Conservation (phyloP, 37 sponge, comb jelly and placozoan genomes). For the Tethya wilhelma region DNA sequence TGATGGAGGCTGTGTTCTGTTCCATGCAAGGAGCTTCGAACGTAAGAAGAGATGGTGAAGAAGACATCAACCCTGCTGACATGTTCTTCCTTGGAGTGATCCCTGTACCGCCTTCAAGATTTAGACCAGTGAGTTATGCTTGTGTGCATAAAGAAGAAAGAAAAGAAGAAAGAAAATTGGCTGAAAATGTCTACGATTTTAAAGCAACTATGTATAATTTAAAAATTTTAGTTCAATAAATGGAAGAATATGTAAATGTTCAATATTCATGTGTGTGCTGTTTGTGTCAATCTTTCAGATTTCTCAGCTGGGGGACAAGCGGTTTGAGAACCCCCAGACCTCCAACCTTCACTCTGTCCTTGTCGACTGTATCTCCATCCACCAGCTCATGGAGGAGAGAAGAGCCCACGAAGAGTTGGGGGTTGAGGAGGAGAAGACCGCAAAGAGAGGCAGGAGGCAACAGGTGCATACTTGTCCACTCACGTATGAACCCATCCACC, state of each 20-base stretch:
- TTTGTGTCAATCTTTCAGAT: constrained; percentile 40
- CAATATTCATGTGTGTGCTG: not conserved
- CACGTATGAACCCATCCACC: too few species aligned
- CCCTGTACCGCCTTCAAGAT: constrained; percentile 90
- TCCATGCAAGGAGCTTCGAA: not conserved
- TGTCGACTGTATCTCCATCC: constrained; percentile 38
- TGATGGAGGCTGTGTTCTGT: constrained; percentile 64
- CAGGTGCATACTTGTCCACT: not conserved
- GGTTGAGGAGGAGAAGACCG: constrained; percentile 7
- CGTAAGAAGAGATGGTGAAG: not conserved
- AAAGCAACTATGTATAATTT: not conserved
- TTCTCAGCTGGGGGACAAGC: constrained; percentile 61
- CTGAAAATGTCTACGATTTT: too few species aligned
- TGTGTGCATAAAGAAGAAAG: not conserved
- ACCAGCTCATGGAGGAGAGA: constrained; percentile 62
- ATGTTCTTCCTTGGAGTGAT: constrained; percentile 85
- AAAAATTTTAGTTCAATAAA: too few species aligned
- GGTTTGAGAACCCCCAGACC: constrained; percentile 90
- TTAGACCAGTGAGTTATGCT: constrained; percentile 88
- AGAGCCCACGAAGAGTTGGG: not conserved
- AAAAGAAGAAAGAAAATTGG: not conserved
- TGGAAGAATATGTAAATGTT: not conserved
- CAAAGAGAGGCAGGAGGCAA: not conserved
- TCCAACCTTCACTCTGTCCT: constrained; percentile 75
- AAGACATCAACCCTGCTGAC: constrained; percentile 32